phyloP scores from a whole-genome alignment of 2,113 vertebrate species.

The Meles meles region DNA sequence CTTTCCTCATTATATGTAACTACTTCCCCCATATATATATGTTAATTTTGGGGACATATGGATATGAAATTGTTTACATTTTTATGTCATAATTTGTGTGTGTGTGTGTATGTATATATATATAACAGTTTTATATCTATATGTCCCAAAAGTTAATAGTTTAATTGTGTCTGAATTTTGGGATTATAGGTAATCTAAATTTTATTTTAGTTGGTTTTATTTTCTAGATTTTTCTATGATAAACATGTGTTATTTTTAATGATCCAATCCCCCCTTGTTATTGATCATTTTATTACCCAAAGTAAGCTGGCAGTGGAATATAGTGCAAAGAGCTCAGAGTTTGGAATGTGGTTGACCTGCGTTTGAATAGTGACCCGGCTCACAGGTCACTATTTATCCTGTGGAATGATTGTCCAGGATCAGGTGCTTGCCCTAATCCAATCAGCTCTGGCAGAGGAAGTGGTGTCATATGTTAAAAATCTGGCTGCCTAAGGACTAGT shows the following conservation, averaged over 20 bases:
- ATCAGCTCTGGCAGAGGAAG: not conserved
- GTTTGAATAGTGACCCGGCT: not conserved
- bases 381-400: not conserved
- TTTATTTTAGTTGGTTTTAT: not conserved
- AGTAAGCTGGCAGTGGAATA: not conserved
- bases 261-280: not conserved
- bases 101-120: not conserved
- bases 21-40: not conserved
- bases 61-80: not conserved
- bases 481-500: not conserved
- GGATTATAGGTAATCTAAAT: not conserved
- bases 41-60: not conserved
- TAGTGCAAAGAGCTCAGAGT: not conserved
- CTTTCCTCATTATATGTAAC: not conserved
- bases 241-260: not conserved
- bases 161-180: not conserved
- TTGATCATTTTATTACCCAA: not conserved
- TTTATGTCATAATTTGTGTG: not conserved
- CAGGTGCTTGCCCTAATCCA: not conserved
- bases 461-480: not conserved
- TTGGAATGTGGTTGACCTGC: not conserved
- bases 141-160: not conserved
- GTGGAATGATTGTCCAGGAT: not conserved
- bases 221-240: not conserved
- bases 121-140: not conserved